Evolutionary conservation across 2,888 invertebrate species (phyloP), one percentile per base, ranked within the genome.

Genomic region (Thumatha senex): DNA sequence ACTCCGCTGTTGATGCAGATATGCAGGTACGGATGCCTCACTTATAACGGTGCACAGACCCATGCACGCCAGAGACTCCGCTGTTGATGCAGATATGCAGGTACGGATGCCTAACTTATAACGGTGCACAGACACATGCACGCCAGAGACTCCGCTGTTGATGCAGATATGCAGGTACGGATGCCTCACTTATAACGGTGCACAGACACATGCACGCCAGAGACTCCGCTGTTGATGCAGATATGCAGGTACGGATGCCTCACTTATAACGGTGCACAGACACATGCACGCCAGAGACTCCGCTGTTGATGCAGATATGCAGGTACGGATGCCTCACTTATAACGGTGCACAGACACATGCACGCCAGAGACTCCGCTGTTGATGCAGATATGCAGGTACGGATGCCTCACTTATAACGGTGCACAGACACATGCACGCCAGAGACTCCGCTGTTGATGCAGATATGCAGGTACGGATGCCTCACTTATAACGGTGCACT

Each of bases 31-130:
- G 24, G 11, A 3, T n/a, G n/a, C 0, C 1, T 13, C 12, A 0
- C 7, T 1, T 2, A 24, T 2, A n/a, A 7, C 11, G 4, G 13
- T 18, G n/a, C n/a, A n/a, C n/a, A 50, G 70, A 43, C 48, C 61
- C n/a, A 46, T 58, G 31, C 68, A 60, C 38, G 64, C 82, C 11
- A 67, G 86, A 51, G 88, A 92, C 54, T 84, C 84, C 29, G 77
- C 95, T 15, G 94, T 95, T 45, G 96, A 96, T 75, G 86, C 94
- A 69, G 96, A 96, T 66, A 82, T 95, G 67, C 94, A 94, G 93
- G 91, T 52, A 30, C 0, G 24, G 11, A 3, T n/a, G n/a, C 0
- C 1, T 13, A 29, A 0, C 7, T 1, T 2, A 24, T 2, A n/a
- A 7, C 11, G 4, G 13, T 18, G n/a, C n/a, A n/a, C n/a, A 50